These are phyloP conservation scores for Lutraria lutraria DNA, from an alignment of 2,888 invertebrate genomes.

Conservation along the genomic window DNA sequence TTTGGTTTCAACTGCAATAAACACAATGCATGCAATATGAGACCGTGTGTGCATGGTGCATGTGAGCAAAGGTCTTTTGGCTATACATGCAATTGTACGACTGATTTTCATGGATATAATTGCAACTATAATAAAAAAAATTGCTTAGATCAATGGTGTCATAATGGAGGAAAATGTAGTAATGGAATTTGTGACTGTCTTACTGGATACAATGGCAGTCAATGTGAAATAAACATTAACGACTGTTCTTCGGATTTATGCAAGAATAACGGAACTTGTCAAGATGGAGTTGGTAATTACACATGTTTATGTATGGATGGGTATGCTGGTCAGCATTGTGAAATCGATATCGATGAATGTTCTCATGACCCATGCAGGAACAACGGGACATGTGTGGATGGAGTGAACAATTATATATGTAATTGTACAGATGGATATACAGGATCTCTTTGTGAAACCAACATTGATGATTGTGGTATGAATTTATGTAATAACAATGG, in stretches of 20 bases:
- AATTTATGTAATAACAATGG: neutral
- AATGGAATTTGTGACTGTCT: neutral
- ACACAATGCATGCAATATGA: neutral
- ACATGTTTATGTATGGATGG: neutral
- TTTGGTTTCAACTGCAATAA: neutral
- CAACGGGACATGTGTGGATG: neutral
- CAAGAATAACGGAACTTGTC: neutral
- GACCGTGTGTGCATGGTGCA: neutral
- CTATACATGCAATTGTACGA: neutral
- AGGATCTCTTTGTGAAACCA: neutral
- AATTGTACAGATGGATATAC: neutral
- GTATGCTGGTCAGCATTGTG: neutral
- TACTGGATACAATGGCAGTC: neutral
- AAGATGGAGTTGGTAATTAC: neutral
- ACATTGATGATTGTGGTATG: neutral
- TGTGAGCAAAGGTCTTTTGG: neutral
- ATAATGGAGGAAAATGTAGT: neutral
- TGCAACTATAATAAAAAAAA: neutral
- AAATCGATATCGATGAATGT: neutral
- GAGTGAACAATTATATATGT: neutral
- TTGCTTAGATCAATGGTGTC: neutral
- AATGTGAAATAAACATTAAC: neutral
- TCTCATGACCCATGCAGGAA: neutral
- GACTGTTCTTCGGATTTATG: neutral
- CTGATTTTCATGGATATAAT: neutral